A percentile compares a stretch with the other conserved stretches of the same genome.
These are phyloP conservation scores for Zaprionus ghesquierei DNA, from an alignment of 1,140 invertebrate genomes.

Conservation along the genomic window DNA sequence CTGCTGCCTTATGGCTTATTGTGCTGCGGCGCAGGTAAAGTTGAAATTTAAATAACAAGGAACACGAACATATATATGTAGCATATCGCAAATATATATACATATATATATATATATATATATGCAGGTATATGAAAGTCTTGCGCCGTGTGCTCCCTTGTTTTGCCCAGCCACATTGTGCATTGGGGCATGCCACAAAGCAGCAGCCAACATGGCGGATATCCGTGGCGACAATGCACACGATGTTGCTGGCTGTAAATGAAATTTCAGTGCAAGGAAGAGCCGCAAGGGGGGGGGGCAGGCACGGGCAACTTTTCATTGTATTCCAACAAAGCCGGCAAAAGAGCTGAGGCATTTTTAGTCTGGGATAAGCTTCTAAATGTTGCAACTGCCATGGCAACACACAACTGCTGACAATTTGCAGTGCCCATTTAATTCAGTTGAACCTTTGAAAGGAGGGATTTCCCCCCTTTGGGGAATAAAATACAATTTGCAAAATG, in stretches of 20 bases:
- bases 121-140: background rate
- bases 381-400: conserved; percentile 1
- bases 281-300: background rate
- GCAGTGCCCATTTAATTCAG: background rate
- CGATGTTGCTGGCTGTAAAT: conserved; percentile 20
- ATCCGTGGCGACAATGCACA: conserved; percentile 75
- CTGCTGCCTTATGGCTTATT: conserved; percentile 65
- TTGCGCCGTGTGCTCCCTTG: background rate
- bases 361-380: background rate
- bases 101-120: background rate
- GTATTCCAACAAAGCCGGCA: background rate
- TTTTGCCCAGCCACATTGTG: conserved; percentile 38
- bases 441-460: background rate
- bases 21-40: conserved; percentile 57
- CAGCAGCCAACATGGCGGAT: conserved; percentile 70
- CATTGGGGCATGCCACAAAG: conserved; percentile 47
- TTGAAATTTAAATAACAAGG: conserved; percentile 68
- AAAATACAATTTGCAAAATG: too few species aligned
- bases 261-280: background rate
- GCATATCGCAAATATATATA: background rate
- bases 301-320: background rate
- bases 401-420: background rate
- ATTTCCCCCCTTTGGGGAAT: too few species aligned
- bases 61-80: conserved; percentile 25
- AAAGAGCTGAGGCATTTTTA: background rate